Percentiles rank a stretch among this genome's conserved stretches.
Evolutionary conservation across 1,140 invertebrate species (phyloP).

Genomic region (Linepithema humile): DNA sequence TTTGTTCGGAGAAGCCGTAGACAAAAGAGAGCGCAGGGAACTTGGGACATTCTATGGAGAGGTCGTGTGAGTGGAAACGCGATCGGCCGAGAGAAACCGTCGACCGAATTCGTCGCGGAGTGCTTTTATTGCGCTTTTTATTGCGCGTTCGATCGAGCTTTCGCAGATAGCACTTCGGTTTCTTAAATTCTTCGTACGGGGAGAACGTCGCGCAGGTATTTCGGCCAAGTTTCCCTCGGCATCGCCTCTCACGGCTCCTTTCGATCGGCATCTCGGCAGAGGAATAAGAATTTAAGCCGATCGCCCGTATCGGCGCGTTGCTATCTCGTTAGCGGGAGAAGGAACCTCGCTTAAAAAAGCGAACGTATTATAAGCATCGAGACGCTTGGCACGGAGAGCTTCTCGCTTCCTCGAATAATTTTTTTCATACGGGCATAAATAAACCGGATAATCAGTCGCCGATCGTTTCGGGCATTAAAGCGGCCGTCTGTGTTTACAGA

Average conservation of each 20-base stretch:
- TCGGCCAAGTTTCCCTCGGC: background rate
- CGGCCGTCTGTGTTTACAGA: slow-evolving; percentile 41
- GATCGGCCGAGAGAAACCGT: slow-evolving; percentile 46
- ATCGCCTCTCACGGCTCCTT: background rate
- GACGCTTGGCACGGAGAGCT: background rate
- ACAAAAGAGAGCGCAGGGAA: background rate
- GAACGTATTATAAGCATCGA: background rate
- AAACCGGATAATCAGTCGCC: slow-evolving; percentile 47
- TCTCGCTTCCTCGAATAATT: slow-evolving; percentile 30
- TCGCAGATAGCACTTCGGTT: slow-evolving; percentile 54
- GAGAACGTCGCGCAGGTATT: slow-evolving; percentile 36
- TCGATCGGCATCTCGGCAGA: slow-evolving; percentile 1
- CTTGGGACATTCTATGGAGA: background rate
- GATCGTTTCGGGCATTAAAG: slow-evolving; percentile 32
- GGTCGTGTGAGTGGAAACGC: slow-evolving; percentile 25
- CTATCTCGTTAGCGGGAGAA: slow-evolving; percentile 39
- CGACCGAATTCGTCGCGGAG: slow-evolving; percentile 49
- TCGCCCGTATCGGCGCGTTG: slow-evolving; percentile 48
- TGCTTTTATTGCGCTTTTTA: slow-evolving; percentile 56
- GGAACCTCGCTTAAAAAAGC: background rate
- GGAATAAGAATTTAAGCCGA: slow-evolving; percentile 23
- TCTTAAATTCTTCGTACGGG: slow-evolving; percentile 41
- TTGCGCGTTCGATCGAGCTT: slow-evolving; percentile 50
- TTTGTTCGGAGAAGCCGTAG: background rate
- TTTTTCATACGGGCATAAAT: slow-evolving; percentile 48